Percentiles rank a stretch among this genome's conserved stretches.
Conservation (phyloP, 2,113 vertebrate species). For the Takifugu flavidus region DNA sequence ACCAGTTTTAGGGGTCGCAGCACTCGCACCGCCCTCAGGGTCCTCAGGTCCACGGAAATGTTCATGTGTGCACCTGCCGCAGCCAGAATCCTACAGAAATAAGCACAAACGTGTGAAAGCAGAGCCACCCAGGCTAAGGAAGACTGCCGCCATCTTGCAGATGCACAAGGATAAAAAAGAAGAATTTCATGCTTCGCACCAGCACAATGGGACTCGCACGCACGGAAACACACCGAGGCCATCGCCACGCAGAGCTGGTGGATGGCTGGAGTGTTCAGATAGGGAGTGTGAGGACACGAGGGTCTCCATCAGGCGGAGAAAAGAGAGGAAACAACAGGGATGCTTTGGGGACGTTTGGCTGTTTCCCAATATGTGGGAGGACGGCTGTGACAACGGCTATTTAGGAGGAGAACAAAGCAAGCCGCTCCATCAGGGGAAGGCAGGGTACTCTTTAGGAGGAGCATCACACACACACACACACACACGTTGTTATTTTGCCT, state of each 20-base stretch:
- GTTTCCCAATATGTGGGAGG: conserved; percentile 55
- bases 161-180: conserved; percentile 6
- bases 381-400: conserved; percentile 63
- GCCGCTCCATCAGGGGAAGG: conserved; percentile 30
- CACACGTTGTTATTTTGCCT: conserved; percentile 19
- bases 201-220: background rate
- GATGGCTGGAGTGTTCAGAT: conserved; percentile 44
- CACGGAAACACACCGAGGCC: conserved; percentile 2
- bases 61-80: conserved; percentile 95
- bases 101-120: conserved; percentile 17
- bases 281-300: conserved; percentile 22
- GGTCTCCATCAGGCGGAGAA: conserved; percentile 27
- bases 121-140: conserved; percentile 24
- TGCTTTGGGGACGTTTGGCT: conserved; percentile 42
- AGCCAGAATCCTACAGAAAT: conserved; percentile 86
- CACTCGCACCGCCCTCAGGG: conserved; percentile 90
- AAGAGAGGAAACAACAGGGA: conserved; percentile 35
- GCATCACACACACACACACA: conserved; percentile 1
- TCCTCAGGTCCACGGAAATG: conserved; percentile 94
- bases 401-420: conserved; percentile 55
- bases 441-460: conserved; percentile 40
- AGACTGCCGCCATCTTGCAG: background rate
- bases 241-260: background rate
- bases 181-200: conserved; percentile 22
- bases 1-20: conserved; percentile 95